Evolutionary conservation across 2,888 invertebrate genomes (phyloP).

Genomic region (Augochlorella aurata): DNA sequence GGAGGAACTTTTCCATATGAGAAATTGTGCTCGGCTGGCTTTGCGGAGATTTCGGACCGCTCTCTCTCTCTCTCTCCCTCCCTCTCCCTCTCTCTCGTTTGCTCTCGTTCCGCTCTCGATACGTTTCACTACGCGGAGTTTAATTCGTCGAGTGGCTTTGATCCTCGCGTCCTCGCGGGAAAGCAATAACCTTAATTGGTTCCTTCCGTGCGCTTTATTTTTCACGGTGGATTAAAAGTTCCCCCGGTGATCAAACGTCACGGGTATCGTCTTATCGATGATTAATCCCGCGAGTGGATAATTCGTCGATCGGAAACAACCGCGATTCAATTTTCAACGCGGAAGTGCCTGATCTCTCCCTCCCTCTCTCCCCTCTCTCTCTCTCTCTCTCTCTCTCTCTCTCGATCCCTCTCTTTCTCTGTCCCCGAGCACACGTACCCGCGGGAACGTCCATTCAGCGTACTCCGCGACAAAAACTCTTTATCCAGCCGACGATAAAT

Average conservation of each 20-base stretch:
- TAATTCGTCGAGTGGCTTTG: constrained; percentile 55
- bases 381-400: too few species aligned
- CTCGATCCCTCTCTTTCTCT: too few species aligned
- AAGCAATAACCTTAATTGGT: constrained; percentile 54
- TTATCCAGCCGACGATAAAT: not conserved
- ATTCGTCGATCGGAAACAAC: constrained; percentile 6
- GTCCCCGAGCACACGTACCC: too few species aligned
- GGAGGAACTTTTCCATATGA: constrained; percentile 70
- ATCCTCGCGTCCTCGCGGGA: constrained; percentile 44
- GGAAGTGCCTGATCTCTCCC: not conserved
- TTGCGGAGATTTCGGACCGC: constrained; percentile 46
- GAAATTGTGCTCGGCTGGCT: constrained; percentile 67
- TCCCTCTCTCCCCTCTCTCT: not conserved
- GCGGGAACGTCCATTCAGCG: not conserved
- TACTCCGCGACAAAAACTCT: not conserved
- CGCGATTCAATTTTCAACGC: not conserved
- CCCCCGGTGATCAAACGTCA: constrained; percentile 25
- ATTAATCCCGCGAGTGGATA: constrained; percentile 21
- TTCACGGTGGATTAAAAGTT: constrained; percentile 43
- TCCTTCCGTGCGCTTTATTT: constrained; percentile 52
- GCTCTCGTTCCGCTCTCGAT: constrained; percentile 14
- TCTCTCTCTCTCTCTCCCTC: not conserved
- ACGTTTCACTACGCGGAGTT: constrained; percentile 38
- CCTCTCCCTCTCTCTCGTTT: not conserved
- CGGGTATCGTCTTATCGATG: constrained; percentile 5